Evolutionary conservation across 2,888 invertebrate species (phyloP).

Genomic region (Nebria salina): DNA sequence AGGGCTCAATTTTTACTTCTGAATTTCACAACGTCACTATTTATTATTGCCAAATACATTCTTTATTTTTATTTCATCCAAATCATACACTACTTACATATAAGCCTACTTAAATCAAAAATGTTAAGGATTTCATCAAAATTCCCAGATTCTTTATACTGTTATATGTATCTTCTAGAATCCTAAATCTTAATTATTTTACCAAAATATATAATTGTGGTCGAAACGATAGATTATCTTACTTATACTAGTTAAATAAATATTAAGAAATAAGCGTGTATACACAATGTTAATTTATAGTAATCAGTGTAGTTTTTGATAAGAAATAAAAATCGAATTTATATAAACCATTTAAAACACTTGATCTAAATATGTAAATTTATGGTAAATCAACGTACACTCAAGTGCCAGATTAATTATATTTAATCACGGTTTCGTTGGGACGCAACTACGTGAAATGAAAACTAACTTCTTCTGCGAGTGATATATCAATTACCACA

Average conservation of each 20-base stretch:
- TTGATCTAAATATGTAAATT: slow-evolving; percentile 17
- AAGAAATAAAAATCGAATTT: too few relatives aligned
- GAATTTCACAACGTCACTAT: slow-evolving; percentile 3
- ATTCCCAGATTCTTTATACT: too few relatives aligned
- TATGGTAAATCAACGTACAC: background rate
- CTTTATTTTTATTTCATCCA: background rate
- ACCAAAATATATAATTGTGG: too few relatives aligned
- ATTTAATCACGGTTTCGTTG: background rate
- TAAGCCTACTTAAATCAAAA: too few relatives aligned
- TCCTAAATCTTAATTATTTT: too few relatives aligned
- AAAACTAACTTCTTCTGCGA: background rate
- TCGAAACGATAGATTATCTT: too few relatives aligned
- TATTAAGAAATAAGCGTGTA: too few relatives aligned
- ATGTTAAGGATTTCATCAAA: too few relatives aligned
- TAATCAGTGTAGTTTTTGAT: too few relatives aligned
- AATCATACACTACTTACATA: background rate
- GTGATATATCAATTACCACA: slow-evolving; percentile 23
- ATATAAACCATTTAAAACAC: background rate
- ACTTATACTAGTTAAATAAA: too few relatives aligned
- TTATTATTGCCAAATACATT: background rate
- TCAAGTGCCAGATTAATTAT: slow-evolving; percentile 13
- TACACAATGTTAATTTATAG: too few relatives aligned
- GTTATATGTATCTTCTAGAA: too few relatives aligned
- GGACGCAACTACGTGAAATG: slow-evolving; percentile 6
- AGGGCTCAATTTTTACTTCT: slow-evolving; percentile 19